Evolutionary conservation across 2,888 invertebrate species (phyloP).

Genomic region (Drosophila basisetae): DNA sequence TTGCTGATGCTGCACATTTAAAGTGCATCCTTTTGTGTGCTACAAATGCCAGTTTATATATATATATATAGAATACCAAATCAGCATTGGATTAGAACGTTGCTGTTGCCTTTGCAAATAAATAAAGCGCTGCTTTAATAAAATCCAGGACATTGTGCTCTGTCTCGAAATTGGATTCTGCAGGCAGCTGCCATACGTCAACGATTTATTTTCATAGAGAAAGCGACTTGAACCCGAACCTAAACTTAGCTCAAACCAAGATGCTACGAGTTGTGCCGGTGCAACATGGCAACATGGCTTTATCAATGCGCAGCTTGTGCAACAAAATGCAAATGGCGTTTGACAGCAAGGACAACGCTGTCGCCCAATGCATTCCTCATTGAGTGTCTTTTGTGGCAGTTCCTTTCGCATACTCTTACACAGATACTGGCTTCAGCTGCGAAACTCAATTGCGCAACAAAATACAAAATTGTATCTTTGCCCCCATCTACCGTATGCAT

Average conservation of each 20-base stretch:
- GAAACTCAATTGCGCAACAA: slow-evolving; percentile 80
- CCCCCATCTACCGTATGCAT: slow-evolving; percentile 48
- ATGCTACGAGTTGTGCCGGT: slow-evolving; percentile 19
- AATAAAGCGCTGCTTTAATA: slow-evolving; percentile 57
- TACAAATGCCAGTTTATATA: slow-evolving; percentile 35
- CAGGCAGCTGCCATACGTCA: slow-evolving; percentile 56
- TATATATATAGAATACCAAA: slow-evolving; percentile 6
- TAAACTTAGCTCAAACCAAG: neutral
- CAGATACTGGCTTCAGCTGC: slow-evolving; percentile 71
- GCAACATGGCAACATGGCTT: slow-evolving; percentile 50
- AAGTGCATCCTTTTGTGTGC: slow-evolving; percentile 55
- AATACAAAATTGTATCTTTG: slow-evolving; percentile 61
- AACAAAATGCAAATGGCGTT: slow-evolving; percentile 57
- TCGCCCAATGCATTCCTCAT: slow-evolving; percentile 64
- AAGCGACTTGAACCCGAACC: slow-evolving; percentile 1
- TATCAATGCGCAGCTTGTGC: slow-evolving; percentile 50
- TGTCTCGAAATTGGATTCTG: slow-evolving; percentile 72
- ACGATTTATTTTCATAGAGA: slow-evolving; percentile 65
- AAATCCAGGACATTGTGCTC: slow-evolving; percentile 49
- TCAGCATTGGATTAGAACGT: slow-evolving; percentile 22
- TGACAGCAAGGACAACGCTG: slow-evolving; percentile 60
- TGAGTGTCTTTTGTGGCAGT: slow-evolving; percentile 54
- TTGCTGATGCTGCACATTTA: slow-evolving; percentile 42
- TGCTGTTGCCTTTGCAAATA: slow-evolving; percentile 7
- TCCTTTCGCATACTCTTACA: slow-evolving; percentile 42